Percentiles rank a stretch among this genome's conserved stretches.
phyloP scores from a whole-genome alignment of 2,888 invertebrate genomes.

The Luperina nickerlii region DNA sequence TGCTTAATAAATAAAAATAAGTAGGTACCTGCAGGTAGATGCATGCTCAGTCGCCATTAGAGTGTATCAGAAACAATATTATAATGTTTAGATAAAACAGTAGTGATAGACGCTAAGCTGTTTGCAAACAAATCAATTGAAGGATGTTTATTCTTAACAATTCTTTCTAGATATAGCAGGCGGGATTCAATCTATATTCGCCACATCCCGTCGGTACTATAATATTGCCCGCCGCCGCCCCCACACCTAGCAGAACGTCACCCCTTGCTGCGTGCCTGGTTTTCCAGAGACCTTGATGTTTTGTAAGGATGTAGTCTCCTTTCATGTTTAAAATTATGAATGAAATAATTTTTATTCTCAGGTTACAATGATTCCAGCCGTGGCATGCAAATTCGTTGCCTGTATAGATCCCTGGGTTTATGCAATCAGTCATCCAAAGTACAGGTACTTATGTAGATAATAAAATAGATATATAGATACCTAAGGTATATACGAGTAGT shows the following conservation, averaged over 20 bases:
- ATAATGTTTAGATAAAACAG: too few species aligned
- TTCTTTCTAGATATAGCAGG: neutral
- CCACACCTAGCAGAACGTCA: neutral
- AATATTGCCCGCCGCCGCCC: neutral
- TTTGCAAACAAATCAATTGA: too few species aligned
- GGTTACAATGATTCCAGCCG: slow-evolving; percentile 96
- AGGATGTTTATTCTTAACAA: too few species aligned
- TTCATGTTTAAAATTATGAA: neutral
- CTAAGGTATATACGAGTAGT: neutral
- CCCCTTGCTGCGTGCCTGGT: neutral
- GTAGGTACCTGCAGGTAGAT: too few species aligned
- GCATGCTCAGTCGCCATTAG: too few species aligned
- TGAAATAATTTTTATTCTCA: slow-evolving; percentile 57
- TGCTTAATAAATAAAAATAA: too few species aligned
- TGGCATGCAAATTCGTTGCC: slow-evolving; percentile 96
- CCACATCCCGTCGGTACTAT: neutral
- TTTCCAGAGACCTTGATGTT: neutral
- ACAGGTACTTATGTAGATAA: slow-evolving; percentile 90
- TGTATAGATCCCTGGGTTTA: slow-evolving; percentile 98
- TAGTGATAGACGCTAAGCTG: too few species aligned
- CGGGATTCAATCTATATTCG: neutral
- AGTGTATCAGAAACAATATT: too few species aligned
- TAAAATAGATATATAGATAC: slow-evolving; percentile 1
- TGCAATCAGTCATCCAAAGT: slow-evolving; percentile 97
- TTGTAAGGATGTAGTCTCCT: neutral